Conservation (phyloP, 2,888 invertebrate species). For the Ophion slaviceki region DNA sequence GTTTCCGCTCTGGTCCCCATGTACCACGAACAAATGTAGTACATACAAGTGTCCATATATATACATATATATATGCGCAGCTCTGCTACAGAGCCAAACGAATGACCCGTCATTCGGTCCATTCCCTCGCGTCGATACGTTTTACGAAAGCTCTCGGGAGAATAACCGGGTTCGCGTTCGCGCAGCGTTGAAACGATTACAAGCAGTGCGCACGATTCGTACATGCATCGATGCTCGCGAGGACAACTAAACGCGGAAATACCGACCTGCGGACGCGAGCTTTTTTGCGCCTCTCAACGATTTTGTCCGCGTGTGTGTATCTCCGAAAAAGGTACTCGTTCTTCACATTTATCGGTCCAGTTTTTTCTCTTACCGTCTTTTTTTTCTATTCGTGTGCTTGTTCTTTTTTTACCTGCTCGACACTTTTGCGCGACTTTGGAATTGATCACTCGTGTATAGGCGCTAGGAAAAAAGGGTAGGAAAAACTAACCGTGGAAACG, state of each 20-base stretch:
- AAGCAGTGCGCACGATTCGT: conserved; percentile 57
- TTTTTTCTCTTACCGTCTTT: conserved; percentile 19
- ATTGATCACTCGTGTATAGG: background rate
- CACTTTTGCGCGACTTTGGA: background rate
- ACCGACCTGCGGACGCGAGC: conserved; percentile 36
- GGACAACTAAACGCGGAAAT: conserved; percentile 25
- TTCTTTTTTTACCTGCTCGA: background rate
- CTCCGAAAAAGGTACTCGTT: conserved; percentile 35
- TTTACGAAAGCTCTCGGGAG: conserved; percentile 61
- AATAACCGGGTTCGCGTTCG: conserved; percentile 45
- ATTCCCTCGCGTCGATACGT: conserved; percentile 59
- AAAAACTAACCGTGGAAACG: background rate
- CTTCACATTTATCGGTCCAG: conserved; percentile 34
- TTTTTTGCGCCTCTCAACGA: conserved; percentile 26
- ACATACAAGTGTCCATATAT: conserved; percentile 7
- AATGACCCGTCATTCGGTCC: conserved; percentile 64
- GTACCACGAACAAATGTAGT: conserved; percentile 19
- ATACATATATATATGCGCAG: conserved; percentile 11
- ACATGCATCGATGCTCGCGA: conserved; percentile 37
- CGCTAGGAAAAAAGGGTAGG: background rate
- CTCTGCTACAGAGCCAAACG: conserved; percentile 42
- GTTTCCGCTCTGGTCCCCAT: conserved; percentile 54
- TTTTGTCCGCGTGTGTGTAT: conserved; percentile 14
- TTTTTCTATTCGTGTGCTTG: background rate
- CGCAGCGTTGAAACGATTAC: conserved; percentile 58